phyloP scores from a whole-genome alignment of 2,888 invertebrate species.

The Epistrophella euchroma region DNA sequence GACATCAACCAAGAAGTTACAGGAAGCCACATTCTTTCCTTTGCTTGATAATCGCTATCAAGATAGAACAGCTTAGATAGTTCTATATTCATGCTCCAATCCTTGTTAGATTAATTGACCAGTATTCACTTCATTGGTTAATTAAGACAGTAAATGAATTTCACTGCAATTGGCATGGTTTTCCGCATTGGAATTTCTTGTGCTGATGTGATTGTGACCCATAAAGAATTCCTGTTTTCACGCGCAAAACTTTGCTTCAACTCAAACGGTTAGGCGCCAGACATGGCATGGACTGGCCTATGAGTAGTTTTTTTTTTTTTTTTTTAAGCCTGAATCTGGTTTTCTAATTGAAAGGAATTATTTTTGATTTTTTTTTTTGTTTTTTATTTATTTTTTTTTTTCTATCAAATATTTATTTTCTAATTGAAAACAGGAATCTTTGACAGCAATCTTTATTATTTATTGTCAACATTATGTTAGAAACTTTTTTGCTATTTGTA shows the following conservation, averaged over 20 bases:
- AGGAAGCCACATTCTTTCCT: neutral
- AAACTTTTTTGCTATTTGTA: neutral
- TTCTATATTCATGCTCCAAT: conserved; percentile 7
- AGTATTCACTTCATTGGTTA: conserved; percentile 48
- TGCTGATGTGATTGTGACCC: conserved; percentile 46
- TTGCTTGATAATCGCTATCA: neutral
- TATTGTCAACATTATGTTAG: conserved; percentile 26
- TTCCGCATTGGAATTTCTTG: conserved; percentile 57
- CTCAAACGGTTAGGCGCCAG: conserved; percentile 62
- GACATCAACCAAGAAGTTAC: neutral
- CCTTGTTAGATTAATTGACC: conserved; percentile 60
- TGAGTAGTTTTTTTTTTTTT: conserved; percentile 13
- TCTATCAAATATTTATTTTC: conserved; percentile 5
- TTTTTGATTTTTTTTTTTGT: neutral
- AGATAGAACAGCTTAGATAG: neutral
- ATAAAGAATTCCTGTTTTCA: conserved; percentile 61
- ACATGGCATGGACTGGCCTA: neutral
- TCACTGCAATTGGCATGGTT: conserved; percentile 43
- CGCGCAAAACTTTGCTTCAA: conserved; percentile 12
- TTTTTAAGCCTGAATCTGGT: conserved; percentile 42
- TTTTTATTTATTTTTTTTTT: neutral
- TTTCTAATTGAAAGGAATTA: conserved; percentile 54
- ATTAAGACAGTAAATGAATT: conserved; percentile 48
- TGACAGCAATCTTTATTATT: conserved; percentile 31
- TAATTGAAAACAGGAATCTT: conserved; percentile 36